Percentiles rank a stretch among this genome's conserved stretches.
phyloP scores from a whole-genome alignment of 2,888 invertebrate species.

The Dastarcus helophoroides region DNA sequence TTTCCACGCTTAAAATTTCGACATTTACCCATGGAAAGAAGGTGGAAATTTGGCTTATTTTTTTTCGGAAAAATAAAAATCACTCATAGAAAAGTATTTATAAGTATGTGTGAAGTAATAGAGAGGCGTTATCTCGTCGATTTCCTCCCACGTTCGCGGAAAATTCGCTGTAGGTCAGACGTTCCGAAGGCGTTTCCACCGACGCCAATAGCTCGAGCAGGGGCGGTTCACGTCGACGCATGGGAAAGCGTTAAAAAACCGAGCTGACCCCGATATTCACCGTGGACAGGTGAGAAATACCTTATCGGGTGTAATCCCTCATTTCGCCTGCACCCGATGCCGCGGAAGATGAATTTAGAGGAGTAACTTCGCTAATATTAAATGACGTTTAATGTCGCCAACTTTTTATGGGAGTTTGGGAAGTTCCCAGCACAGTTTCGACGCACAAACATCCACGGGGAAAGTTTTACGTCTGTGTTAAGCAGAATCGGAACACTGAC shows the following conservation, averaged over 20 bases:
- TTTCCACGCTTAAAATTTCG: constrained; percentile 22
- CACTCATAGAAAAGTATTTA: constrained; percentile 19
- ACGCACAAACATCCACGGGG: too few species aligned
- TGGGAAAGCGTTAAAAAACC: constrained; percentile 27
- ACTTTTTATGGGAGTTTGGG: too few species aligned
- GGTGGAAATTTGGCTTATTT: constrained; percentile 6
- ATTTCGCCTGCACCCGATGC: background rate
- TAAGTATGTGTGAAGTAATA: constrained; percentile 21
- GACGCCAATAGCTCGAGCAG: constrained; percentile 35
- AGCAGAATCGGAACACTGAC: too few species aligned
- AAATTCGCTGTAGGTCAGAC: constrained; percentile 22
- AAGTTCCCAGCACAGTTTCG: too few species aligned
- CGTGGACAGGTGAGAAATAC: constrained; percentile 1
- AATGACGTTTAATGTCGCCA: too few species aligned
- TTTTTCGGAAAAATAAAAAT: constrained; percentile 8
- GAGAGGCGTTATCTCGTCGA: constrained; percentile 29
- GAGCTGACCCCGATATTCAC: constrained; percentile 21
- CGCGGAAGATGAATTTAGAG: too few species aligned
- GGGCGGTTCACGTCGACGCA: constrained; percentile 34
- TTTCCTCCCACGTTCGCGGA: constrained; percentile 30
- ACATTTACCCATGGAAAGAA: constrained; percentile 7
- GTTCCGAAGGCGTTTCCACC: constrained; percentile 32
- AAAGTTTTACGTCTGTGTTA: too few species aligned
- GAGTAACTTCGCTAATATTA: too few species aligned
- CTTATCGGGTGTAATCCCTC: background rate